Evolutionary conservation across 2,888 invertebrate species (phyloP), one percentile per base, ranked within the genome.

Genomic region (Siphlonurus alternatus): DNA sequence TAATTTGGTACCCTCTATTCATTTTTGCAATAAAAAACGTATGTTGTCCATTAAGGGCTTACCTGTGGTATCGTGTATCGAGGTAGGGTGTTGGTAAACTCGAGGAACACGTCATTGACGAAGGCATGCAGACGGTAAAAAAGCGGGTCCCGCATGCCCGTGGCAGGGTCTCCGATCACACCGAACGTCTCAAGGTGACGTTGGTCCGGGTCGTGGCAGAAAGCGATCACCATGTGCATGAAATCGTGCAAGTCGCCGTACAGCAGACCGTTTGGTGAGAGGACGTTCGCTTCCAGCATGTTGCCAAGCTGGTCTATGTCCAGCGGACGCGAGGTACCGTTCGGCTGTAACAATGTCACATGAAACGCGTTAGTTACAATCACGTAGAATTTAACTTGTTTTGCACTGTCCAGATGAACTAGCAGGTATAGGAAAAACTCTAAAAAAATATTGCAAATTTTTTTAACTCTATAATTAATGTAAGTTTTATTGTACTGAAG

Each of bases 41-140:
- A n/a, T n/a, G n/a, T n/a, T n/a, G n/a, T n/a, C n/a, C n/a, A n/a
- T n/a, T n/a, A n/a, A n/a, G n/a, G n/a, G 60, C 68, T 69, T 72
- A 87, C 87, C 77, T 80, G 80, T 56, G 79, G 76, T 2, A 71
- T 71, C 0, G 76, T 78, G 73, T 92, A 92, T 2, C 85, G 79
- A 0, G 84, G 78, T 25, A 92, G 76, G n/a, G 83, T 84, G 66
- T 78, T 78, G 75, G 92, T 92, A 75, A 85, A 85, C 67, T 84
- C 80, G 69, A 83, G 81, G 80, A 91, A 91, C 25, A 92, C 76
- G 69, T 88, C 85, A 70, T 92, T 88, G 23, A 91, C 78, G 72
- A 83, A 87, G 0, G 86, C 81, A 72, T 93, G 92, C 88, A 88
- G 91, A 72, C 88, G 83, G 77, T 91, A 92, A 79, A 92, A 92